These are phyloP conservation scores for Camponotus pennsylvanicus DNA, from an alignment of 1,140 invertebrate species.

Conservation along the genomic window DNA sequence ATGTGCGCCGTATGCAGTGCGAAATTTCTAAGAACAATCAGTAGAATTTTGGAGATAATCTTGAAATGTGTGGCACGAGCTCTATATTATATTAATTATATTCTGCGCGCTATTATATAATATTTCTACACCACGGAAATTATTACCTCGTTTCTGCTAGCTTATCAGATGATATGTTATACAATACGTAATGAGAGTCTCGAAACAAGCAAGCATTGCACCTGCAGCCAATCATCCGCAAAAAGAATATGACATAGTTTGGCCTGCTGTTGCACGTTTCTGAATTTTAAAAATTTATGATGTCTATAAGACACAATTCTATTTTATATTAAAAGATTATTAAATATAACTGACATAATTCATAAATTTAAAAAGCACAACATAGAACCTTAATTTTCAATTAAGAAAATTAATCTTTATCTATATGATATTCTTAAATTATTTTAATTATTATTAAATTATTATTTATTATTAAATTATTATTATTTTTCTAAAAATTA, in stretches of 20 bases:
- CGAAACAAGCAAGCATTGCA: conserved; percentile 34
- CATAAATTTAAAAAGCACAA: too few relatives aligned
- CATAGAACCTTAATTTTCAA: not conserved
- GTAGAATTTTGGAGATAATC: conserved; percentile 22
- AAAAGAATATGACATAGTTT: conserved; percentile 16
- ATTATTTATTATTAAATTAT: too few relatives aligned
- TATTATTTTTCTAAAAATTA: not conserved
- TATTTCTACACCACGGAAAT: conserved; percentile 46
- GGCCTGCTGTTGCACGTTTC: not conserved
- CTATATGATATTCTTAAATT: too few relatives aligned
- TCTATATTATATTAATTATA: conserved; percentile 55
- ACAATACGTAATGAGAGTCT: conserved; percentile 41
- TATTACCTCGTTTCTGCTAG: conserved; percentile 36
- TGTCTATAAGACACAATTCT: not conserved
- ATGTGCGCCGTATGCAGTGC: not conserved
- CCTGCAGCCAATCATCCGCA: conserved; percentile 54
- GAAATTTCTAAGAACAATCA: conserved; percentile 43
- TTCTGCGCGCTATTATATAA: conserved; percentile 20
- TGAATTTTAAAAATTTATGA: conserved; percentile 21
- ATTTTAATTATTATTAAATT: too few relatives aligned
- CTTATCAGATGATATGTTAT: conserved; percentile 51
- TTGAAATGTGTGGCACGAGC: conserved; percentile 12
- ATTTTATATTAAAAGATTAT: not conserved
- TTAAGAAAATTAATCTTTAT: not conserved
- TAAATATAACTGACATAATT: too few relatives aligned